Conservation (phyloP, 2,888 invertebrate genomes). For the Barypeithes pellucidus region DNA sequence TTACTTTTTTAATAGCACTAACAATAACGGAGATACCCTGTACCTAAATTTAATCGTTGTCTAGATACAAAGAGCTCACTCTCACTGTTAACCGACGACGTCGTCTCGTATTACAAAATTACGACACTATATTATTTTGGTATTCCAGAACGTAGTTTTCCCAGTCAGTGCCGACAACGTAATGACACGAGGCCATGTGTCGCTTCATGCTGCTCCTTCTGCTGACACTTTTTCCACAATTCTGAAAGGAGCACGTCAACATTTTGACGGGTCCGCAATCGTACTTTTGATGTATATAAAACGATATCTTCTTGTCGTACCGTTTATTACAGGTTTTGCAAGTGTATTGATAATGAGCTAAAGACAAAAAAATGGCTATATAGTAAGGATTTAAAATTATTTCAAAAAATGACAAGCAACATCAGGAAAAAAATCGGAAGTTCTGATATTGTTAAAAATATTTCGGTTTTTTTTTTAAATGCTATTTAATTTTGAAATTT, state of each 20-base stretch:
- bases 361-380: constrained; percentile 3
- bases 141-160: constrained; percentile 47
- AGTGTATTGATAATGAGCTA: constrained; percentile 18
- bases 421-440: too few species aligned
- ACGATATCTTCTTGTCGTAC: constrained; percentile 40
- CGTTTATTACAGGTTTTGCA: constrained; percentile 26
- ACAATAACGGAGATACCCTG: too few species aligned
- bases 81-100: too few species aligned
- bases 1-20: too few species aligned
- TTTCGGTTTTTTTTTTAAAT: too few species aligned
- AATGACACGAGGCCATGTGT: constrained; percentile 53
- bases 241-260: constrained; percentile 48
- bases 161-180: constrained; percentile 45
- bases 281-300: constrained; percentile 41
- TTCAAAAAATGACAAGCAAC: too few species aligned
- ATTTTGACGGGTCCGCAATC: constrained; percentile 28
- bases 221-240: constrained; percentile 53
- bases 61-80: neutral
- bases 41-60: too few species aligned
- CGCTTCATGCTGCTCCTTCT: constrained; percentile 58
- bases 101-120: constrained; percentile 46
- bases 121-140: neutral
- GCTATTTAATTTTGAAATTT: too few species aligned
- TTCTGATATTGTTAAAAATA: too few species aligned
- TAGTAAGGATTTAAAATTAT: too few species aligned